phyloP scores from a whole-genome alignment of 2,888 invertebrate genomes.

The Ichneumoninae sp. region DNA sequence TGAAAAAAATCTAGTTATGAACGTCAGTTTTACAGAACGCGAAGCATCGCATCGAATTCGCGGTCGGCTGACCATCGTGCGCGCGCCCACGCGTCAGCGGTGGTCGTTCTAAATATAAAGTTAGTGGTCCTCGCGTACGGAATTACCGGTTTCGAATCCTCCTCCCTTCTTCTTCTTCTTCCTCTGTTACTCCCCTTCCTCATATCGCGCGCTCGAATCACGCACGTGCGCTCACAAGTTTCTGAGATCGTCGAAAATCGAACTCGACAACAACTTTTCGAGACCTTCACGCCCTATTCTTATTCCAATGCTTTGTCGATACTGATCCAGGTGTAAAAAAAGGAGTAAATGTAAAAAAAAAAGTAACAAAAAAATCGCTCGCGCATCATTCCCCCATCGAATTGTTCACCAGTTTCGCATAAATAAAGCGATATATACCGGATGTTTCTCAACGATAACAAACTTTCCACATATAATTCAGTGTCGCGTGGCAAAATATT shows the following conservation, averaged over 20 bases:
- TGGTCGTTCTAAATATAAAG: constrained; percentile 78
- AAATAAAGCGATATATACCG: constrained; percentile 17
- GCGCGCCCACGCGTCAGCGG: constrained; percentile 78
- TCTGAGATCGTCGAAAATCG: constrained; percentile 52
- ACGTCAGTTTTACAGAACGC: constrained; percentile 25
- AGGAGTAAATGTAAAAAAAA: constrained; percentile 85
- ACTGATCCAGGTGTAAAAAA: constrained; percentile 16
- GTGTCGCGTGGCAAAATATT: constrained; percentile 44
- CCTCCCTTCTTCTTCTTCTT: constrained; percentile 28
- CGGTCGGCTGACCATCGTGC: constrained; percentile 73
- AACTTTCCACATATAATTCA: neutral
- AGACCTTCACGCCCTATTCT: neutral
- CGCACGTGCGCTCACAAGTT: constrained; percentile 57
- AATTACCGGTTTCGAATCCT: constrained; percentile 82
- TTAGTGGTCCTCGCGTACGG: constrained; percentile 73
- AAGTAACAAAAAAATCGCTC: neutral
- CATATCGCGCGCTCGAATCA: constrained; percentile 44
- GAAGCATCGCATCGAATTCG: constrained; percentile 64
- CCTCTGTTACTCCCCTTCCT: constrained; percentile 46
- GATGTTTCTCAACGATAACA: constrained; percentile 18
- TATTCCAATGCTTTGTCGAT: constrained; percentile 48
- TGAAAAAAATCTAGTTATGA: constrained; percentile 5
- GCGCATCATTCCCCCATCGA: neutral
- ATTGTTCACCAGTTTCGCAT: neutral
- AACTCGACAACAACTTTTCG: constrained; percentile 12